Evolutionary conservation across 2,888 invertebrate genomes (phyloP), one percentile per base, ranked within the genome.

Genomic region (Aphelenchoides bicaudatus): DNA sequence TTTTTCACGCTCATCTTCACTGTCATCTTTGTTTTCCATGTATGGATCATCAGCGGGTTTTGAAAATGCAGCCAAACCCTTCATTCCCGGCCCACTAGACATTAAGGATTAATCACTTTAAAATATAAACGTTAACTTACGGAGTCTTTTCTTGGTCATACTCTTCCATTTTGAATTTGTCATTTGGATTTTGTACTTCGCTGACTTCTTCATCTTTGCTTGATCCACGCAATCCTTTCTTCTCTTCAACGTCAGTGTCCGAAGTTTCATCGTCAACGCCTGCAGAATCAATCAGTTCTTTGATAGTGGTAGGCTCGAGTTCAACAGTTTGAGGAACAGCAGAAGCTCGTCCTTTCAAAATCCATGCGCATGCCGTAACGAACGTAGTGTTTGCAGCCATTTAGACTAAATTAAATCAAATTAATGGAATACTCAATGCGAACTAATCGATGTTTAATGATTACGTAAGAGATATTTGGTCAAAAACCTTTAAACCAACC

Each of bases 1-100:
- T 71, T 88, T 65, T 49, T 75, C 74, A 39, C 68, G 68, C 30
- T 75, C 75, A 39, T 71, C 72, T 38, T 71, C 74, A 39, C 72
- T 71, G 29, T 65, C 65, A 53, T 69, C 71, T 1, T 59, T 64
- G 25, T 63, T 61, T 23, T 71, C 73, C n/a, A 75, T 64, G 52
- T 72, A 73, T 23, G 75, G 75, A 58, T 75, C 75, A 6, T 75
- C 73, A 43, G 64, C 61, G 30, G 69, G 65, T 8, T 56, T 56
- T 25, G 75, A 62, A 56, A 62, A 75, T 62, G 70, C 65, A 3
- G 75, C 72, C 13, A 75, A 61, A 37, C 74, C 74, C 37, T 61
- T 61, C 71, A 74, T 72, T 13, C 59, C 31, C 25, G 64, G 59
- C 2, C 52, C 63, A n/a, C 63, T 62, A 31, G 19, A 61, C 16